Conservation (phyloP, 2,888 invertebrate species). For the Lampropteryx suffumata region DNA sequence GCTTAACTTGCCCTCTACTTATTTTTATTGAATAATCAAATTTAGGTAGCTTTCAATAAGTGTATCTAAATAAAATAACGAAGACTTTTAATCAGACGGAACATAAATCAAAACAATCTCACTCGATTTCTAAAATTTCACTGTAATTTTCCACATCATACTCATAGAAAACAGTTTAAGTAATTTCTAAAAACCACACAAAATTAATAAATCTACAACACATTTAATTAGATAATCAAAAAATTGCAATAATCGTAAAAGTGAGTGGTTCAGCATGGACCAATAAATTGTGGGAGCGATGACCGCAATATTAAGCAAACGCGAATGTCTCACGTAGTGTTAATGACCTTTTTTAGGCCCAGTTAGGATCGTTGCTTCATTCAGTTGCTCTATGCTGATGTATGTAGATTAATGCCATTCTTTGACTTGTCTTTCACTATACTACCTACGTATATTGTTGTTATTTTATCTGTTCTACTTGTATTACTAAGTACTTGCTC, state of each 20-base stretch:
- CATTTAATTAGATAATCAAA: slow-evolving; percentile 8
- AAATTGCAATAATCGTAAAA: slow-evolving; percentile 28
- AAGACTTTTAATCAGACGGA: not conserved
- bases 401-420: too few species aligned
- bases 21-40: slow-evolving; percentile 16
- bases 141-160: too few species aligned
- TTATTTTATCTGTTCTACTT: not conserved
- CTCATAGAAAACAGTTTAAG: too few species aligned
- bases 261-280: slow-evolving; percentile 45
- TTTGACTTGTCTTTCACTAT: too few species aligned
- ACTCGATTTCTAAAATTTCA: not conserved
- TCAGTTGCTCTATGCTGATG: slow-evolving; percentile 13
- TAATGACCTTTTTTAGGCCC: slow-evolving; percentile 78
- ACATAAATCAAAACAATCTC: not conserved
- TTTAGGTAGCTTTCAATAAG: not conserved
- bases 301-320: slow-evolving; percentile 80
- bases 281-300: slow-evolving; percentile 70
- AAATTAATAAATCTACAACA: slow-evolving; percentile 2
- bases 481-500: not conserved
- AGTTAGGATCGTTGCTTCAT: slow-evolving; percentile 34
- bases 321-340: slow-evolving; percentile 81
- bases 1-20: slow-evolving; percentile 17
- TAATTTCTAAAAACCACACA: not conserved
- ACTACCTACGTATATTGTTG: not conserved
- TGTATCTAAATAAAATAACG: too few species aligned